Percentiles rank a stretch among this genome's conserved stretches.
Evolutionary conservation across 2,113 vertebrate genomes (phyloP).

Genomic region (Ophiodon elongatus): DNA sequence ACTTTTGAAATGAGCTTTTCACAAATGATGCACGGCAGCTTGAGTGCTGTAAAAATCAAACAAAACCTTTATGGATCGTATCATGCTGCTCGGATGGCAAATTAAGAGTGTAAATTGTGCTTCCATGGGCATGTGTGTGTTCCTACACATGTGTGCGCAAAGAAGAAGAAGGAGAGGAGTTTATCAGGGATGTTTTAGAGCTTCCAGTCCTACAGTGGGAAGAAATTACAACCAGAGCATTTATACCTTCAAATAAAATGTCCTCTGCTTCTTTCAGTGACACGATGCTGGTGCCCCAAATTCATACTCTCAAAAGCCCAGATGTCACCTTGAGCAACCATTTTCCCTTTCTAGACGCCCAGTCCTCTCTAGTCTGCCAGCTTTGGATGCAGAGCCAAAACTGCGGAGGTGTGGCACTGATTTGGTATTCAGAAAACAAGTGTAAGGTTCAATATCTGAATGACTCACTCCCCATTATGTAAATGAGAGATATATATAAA

Average conservation of each 20-base stretch:
- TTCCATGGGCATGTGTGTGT: slow-evolving; percentile 25
- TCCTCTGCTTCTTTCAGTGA: slow-evolving; percentile 1
- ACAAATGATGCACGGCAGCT: slow-evolving; percentile 72
- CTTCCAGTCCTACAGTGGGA: not conserved
- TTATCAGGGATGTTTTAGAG: slow-evolving; percentile 22
- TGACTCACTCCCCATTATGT: slow-evolving; percentile 35
- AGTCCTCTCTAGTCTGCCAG: not conserved
- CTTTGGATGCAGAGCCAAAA: slow-evolving; percentile 1
- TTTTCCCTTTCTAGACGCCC: slow-evolving; percentile 1
- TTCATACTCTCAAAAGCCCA: slow-evolving; percentile 20
- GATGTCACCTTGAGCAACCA: slow-evolving; percentile 45
- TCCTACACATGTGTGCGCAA: slow-evolving; percentile 15
- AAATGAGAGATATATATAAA: slow-evolving; percentile 21
- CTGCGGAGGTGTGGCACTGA: slow-evolving; percentile 12
- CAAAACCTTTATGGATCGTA: slow-evolving; percentile 54
- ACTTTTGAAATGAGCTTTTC: slow-evolving; percentile 69
- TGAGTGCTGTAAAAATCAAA: slow-evolving; percentile 70
- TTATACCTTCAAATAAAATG: not conserved
- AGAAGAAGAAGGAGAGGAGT: slow-evolving; percentile 9
- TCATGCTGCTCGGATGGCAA: slow-evolving; percentile 47
- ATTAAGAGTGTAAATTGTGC: slow-evolving; percentile 54
- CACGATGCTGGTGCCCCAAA: slow-evolving; percentile 10
- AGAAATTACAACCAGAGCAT: slow-evolving; percentile 3
- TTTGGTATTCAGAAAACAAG: slow-evolving; percentile 36
- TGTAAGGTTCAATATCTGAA: slow-evolving; percentile 13